Conservation (phyloP, 2,888 invertebrate species). For the Lepidocyrtoides sp. region DNA sequence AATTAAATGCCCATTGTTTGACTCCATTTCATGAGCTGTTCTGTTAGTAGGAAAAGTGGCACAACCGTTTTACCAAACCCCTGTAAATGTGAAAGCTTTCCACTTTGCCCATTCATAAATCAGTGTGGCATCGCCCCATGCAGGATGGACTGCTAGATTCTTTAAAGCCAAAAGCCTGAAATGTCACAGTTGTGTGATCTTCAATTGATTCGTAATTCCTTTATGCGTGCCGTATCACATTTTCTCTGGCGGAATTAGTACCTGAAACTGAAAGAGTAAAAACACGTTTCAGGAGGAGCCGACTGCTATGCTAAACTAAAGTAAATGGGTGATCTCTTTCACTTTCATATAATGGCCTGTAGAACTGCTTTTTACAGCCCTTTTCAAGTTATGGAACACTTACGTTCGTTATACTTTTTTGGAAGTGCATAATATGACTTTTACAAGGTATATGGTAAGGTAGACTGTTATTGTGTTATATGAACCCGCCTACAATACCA, state of each 20-base stretch:
- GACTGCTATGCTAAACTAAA: background rate
- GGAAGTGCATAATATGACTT: background rate
- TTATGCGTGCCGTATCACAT: background rate
- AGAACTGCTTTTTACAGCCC: conserved; percentile 18
- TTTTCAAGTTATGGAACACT: conserved; percentile 47
- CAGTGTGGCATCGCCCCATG: background rate
- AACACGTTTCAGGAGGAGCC: conserved; percentile 55
- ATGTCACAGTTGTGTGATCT: conserved; percentile 61
- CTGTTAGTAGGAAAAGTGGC: background rate
- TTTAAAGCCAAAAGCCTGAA: conserved; percentile 4
- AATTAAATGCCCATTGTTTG: background rate
- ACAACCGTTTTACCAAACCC: background rate
- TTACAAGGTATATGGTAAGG: background rate
- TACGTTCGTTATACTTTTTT: background rate
- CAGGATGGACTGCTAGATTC: background rate
- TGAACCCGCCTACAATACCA: background rate
- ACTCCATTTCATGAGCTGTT: conserved; percentile 12
- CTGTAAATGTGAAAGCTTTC: conserved; percentile 17
- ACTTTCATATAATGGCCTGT: conserved; percentile 50
- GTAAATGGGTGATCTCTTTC: conserved; percentile 48
- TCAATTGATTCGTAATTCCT: conserved; percentile 68
- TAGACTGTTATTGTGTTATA: background rate
- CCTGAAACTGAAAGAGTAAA: conserved; percentile 14
- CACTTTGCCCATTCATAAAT: conserved; percentile 25
- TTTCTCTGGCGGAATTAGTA: conserved; percentile 41